phyloP scores from a whole-genome alignment of 1,140 invertebrate genomes.

The Chymomyza costata region DNA sequence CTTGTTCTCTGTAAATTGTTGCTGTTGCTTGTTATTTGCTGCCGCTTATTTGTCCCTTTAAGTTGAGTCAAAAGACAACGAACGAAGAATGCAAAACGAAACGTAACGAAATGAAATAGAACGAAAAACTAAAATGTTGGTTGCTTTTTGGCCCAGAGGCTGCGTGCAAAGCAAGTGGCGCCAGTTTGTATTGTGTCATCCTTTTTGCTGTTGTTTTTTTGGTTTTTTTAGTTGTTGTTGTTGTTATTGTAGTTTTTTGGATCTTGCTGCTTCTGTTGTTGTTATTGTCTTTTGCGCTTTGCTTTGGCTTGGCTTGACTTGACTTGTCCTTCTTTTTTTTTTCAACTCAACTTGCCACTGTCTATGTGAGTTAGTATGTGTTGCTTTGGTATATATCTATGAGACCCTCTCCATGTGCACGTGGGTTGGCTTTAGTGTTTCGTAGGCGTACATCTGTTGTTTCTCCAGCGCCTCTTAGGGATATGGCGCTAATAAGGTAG shows the following conservation, averaged over 20 bases:
- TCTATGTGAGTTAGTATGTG: no score
- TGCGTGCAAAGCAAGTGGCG: conserved; percentile 62
- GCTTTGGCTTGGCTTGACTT: conserved; percentile 29
- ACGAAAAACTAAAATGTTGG: conserved; percentile 37
- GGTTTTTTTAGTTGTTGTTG: conserved; percentile 16
- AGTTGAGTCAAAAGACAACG: conserved; percentile 9
- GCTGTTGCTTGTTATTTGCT: no score
- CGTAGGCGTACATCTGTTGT: no score
- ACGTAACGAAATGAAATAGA: conserved; percentile 36
- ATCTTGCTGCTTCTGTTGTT: conserved; percentile 5
- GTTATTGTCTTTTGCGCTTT: conserved; percentile 36
- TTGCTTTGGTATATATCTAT: no score
- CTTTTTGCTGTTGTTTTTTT: conserved; percentile 29
- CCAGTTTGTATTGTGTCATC: conserved; percentile 72
- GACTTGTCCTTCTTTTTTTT: conserved; percentile 10
- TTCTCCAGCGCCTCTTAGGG: no score
- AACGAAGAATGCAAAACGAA: no score
- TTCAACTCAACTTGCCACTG: conserved; percentile 4
- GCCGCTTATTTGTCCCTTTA: no score
- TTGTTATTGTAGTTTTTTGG: conserved; percentile 7
- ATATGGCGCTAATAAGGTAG: no score
- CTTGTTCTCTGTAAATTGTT: no score
- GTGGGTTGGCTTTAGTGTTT: no score
- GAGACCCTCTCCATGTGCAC: no score
- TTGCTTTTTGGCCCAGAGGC: conserved; percentile 64